These are phyloP conservation scores for Fulica atra DNA, from an alignment of 2,113 vertebrate species.

Conservation along the genomic window DNA sequence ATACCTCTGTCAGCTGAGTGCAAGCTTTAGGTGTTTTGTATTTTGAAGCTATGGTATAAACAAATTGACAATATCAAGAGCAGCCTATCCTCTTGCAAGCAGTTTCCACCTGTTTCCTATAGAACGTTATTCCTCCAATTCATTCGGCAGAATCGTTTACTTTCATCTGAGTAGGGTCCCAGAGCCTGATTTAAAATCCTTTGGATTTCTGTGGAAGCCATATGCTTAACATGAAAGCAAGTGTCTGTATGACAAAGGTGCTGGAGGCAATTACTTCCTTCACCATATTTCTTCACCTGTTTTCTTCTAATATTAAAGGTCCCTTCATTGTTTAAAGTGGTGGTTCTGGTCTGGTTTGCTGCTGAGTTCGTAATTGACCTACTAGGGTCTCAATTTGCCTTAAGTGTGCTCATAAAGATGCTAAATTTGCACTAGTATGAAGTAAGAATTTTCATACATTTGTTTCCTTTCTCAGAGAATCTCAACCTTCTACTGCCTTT, in stretches of 20 bases:
- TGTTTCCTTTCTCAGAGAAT: neutral
- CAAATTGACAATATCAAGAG: constrained; percentile 59
- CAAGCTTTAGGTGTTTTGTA: constrained; percentile 23
- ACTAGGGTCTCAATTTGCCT: neutral
- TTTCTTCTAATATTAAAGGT: neutral
- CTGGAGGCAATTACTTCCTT: neutral
- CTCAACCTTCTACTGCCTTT: neutral
- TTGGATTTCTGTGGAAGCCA: neutral
- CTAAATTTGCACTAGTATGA: neutral
- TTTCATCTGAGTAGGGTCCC: neutral
- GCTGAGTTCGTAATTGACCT: neutral
- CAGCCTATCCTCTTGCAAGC: constrained; percentile 33
- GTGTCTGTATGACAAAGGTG: neutral
- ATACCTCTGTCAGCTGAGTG: constrained; percentile 45
- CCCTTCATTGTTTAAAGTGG: neutral
- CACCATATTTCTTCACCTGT: neutral
- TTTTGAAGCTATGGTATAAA: constrained; percentile 34
- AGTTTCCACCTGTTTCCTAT: constrained; percentile 27
- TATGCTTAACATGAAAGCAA: neutral
- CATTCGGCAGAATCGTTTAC: constrained; percentile 12
- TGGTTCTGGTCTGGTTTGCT: neutral
- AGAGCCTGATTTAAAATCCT: constrained; percentile 6
- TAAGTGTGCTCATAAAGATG: neutral
- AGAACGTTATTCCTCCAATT: constrained; percentile 19
- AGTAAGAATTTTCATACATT: neutral